Conservation (phyloP, 2,113 vertebrate genomes). For the Platanista minor region DNA sequence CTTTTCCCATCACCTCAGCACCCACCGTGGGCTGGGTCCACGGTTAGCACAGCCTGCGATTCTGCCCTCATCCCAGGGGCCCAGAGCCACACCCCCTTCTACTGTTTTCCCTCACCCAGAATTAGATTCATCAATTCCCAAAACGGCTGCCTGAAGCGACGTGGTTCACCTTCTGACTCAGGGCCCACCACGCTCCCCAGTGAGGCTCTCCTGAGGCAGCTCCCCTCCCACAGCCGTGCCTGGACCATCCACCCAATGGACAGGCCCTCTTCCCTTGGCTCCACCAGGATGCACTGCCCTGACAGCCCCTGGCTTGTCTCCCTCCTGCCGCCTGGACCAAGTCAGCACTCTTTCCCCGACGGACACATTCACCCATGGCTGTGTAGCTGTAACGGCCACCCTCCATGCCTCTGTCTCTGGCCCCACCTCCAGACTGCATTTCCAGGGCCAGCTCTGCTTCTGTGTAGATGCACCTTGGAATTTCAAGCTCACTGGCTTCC, state of each 20-base stretch:
- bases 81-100: neutral
- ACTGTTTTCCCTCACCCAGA: neutral
- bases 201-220: fast-evolving
- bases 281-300: neutral
- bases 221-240: neutral
- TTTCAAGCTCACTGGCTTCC: neutral
- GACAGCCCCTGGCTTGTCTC: neutral
- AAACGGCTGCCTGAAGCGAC: neutral
- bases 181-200: neutral
- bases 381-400: fast-evolving
- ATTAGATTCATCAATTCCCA: neutral
- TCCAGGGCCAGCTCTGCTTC: neutral
- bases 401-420: neutral
- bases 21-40: fast-evolving
- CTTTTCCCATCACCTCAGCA: neutral
- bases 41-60: neutral
- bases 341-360: neutral
- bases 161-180: neutral
- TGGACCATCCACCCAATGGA: neutral
- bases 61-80: neutral
- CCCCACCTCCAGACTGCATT: neutral
- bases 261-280: neutral
- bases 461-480: neutral
- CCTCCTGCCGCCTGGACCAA: neutral
- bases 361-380: neutral